Evolutionary conservation across 2,888 invertebrate species (phyloP).

Genomic region (Iphiclides podalirius): DNA sequence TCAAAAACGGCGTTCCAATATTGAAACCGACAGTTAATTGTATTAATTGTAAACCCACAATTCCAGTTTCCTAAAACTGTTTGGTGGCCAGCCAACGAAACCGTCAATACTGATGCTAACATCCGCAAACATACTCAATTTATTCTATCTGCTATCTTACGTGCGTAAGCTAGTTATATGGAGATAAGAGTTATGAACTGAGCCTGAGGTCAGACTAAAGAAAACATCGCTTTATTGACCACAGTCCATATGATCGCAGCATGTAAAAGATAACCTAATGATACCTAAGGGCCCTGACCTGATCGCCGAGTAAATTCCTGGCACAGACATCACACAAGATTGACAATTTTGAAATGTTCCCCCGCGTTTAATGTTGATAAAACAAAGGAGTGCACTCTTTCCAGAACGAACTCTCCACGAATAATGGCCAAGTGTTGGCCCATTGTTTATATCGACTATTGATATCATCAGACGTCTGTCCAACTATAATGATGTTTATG

Average conservation of each 20-base stretch:
- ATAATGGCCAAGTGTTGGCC: conserved; percentile 37
- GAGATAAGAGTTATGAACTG: conserved; percentile 60
- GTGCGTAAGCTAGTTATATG: conserved; percentile 55
- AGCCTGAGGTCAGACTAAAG: conserved; percentile 61
- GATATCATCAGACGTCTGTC: conserved; percentile 54
- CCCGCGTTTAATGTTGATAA: conserved; percentile 13
- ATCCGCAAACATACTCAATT: conserved; percentile 69
- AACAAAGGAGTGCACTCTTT: conserved; percentile 25
- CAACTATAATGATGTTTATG: conserved; percentile 64
- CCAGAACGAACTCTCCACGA: conserved; percentile 25
- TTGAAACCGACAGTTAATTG: not conserved
- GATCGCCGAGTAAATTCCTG: conserved; percentile 41
- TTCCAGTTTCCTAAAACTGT: conserved; percentile 4
- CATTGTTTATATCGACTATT: conserved; percentile 43
- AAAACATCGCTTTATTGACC: conserved; percentile 64
- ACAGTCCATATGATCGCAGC: conserved; percentile 57
- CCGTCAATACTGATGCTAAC: conserved; percentile 57
- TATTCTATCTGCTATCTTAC: conserved; percentile 73
- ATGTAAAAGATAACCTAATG: conserved; percentile 67
- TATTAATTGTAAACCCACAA: conserved; percentile 18
- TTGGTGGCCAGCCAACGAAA: conserved; percentile 41
- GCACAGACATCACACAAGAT: conserved; percentile 39
- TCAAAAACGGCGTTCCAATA: too few relatives aligned
- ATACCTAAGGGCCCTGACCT: conserved; percentile 55
- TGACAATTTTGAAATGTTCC: conserved; percentile 22